Conservation (phyloP, 2,113 vertebrate genomes). For the Dipodomys spectabilis region DNA sequence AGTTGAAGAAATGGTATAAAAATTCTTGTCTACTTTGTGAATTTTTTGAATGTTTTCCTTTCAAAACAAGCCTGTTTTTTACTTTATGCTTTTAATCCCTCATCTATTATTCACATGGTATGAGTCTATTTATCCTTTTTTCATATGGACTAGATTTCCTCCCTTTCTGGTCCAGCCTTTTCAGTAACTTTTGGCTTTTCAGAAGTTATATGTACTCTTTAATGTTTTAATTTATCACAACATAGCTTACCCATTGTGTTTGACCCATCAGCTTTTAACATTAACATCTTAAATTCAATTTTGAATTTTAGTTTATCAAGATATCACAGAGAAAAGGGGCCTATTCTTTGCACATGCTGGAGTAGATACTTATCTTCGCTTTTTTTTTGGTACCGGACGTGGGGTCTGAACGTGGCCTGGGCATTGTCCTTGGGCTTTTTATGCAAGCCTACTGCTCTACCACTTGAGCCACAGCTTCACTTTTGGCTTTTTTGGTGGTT, state of each 20-base stretch:
- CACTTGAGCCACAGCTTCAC: too few species aligned
- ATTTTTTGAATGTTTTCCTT: constrained; percentile 4
- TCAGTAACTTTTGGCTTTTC: background rate
- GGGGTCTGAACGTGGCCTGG: too few species aligned
- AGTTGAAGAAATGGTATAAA: background rate
- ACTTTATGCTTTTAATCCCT: background rate
- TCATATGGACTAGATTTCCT: background rate
- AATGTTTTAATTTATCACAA: background rate
- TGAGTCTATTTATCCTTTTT: background rate
- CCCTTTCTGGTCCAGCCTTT: background rate
- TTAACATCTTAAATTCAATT: constrained; percentile 4
- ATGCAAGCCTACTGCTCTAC: too few species aligned
- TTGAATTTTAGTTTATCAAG: constrained; percentile 44
- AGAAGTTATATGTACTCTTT: background rate
- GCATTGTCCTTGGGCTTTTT: too few species aligned
- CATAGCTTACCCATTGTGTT: background rate
- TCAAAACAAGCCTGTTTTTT: background rate
- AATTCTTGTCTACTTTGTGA: background rate
- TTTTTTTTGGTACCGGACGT: too few species aligned
- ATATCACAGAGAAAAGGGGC: background rate
- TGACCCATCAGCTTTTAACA: background rate
- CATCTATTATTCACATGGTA: background rate
- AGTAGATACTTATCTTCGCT: background rate
- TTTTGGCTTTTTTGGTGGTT: too few species aligned
- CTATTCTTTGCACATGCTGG: background rate